Base-by-base conservation (phyloP, 1,140 invertebrate genomes). In the Drosophila arizonae region DNA sequence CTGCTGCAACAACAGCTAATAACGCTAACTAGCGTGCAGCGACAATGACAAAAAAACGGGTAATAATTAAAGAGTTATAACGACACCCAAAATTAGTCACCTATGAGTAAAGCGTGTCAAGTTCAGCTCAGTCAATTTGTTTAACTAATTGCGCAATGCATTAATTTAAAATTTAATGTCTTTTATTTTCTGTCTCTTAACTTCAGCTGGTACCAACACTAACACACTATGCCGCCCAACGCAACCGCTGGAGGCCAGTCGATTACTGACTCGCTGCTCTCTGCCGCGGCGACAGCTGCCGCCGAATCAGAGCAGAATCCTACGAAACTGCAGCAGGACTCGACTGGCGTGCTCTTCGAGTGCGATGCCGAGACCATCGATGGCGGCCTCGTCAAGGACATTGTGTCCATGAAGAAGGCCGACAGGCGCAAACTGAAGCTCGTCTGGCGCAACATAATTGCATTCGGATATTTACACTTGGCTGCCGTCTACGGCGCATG, bases 361-460 rank as follows among this genome's bases (percentile, higher is more conserved):
- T 93, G 91, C 28, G 95, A 95, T 76, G 93, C 92, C 4, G 79
- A 93, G 41, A 94, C 93, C 30, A 92, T 92, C 57, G 94, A 94
- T 51, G 90, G 94, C 50, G 93, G 92, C 4, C 81, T 94, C 4
- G 86, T 93, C 30, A 92, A 92, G 74, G 82, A 81, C 54, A 73
- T 80, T 46, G 88, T 93, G 48, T 91, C 93, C 60, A 57, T 91
- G 57, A 92, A 91, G 48, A 86, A 90, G 65, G 90, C 91, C 9
- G 87, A 92, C 17, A 89, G 76, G 50, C 90, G 92, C 39, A 92
- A 93, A 76, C 84, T 93, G 6, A 84, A 95, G 80, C 95, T 98
- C 28, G 98, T 99, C 0, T 99, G 98, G 98, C 94, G 95, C 79
- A 99, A 99, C 92, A 97, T 99, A 9, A 92, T 96, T 6, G 92